These are phyloP conservation scores for Charadrius vociferus DNA, from an alignment of 2,113 vertebrate genomes.

Conservation along the genomic window DNA sequence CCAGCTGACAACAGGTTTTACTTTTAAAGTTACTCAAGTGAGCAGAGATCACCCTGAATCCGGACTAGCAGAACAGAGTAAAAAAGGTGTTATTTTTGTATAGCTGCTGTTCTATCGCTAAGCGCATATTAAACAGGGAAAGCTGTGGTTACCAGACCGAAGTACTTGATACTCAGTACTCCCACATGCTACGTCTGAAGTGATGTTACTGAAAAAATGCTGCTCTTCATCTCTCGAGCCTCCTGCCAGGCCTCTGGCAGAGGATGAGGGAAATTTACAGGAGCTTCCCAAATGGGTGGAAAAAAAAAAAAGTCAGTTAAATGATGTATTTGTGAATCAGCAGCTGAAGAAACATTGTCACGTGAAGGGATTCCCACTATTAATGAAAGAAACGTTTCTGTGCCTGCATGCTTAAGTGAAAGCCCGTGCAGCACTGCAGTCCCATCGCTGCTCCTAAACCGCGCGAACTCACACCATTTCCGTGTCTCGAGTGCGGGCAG, in stretches of 20 bases:
- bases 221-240: not conserved
- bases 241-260: not conserved
- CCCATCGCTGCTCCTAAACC: not conserved
- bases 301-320: not conserved
- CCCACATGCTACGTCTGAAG: not conserved
- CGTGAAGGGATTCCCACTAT: not conserved
- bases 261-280: not conserved
- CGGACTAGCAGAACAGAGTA: not conserved
- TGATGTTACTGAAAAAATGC: not conserved
- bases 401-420: not conserved
- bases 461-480: not conserved
- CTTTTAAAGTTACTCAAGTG: not conserved
- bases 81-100: slow-evolving; percentile 15
- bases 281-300: not conserved
- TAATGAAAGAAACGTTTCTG: not conserved
- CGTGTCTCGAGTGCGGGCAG: accelerated
- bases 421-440: accelerated
- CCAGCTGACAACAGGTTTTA: not conserved
- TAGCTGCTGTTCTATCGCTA: not conserved
- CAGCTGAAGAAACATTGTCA: not conserved
- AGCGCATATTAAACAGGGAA: not conserved
- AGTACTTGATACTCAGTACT: not conserved
- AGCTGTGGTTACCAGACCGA: not conserved
- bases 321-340: not conserved
- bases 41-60: not conserved